phyloP scores from a whole-genome alignment of 1,140 invertebrate species.

The Copidosoma floridanum region DNA sequence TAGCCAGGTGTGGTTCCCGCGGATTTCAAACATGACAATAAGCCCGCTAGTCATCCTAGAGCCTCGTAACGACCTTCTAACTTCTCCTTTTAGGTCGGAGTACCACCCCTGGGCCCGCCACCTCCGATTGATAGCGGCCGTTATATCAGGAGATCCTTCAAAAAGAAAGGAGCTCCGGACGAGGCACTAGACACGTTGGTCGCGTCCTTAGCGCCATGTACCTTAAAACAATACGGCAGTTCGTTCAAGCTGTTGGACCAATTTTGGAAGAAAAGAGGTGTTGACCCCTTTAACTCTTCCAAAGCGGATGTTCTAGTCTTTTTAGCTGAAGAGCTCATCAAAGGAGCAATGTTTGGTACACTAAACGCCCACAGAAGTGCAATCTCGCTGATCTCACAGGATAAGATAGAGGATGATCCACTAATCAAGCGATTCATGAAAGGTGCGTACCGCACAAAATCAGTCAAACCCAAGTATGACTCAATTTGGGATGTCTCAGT shows the following conservation, averaged over 20 bases:
- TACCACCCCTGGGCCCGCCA: neutral
- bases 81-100: conserved; percentile 13
- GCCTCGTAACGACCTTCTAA: no score
- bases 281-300: no score
- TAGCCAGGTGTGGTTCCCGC: no score
- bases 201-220: neutral
- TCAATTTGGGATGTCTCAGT: neutral
- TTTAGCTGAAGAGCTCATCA: neutral
- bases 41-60: neutral
- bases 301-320: no score
- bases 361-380: no score
- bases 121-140: conserved; percentile 3
- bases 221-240: neutral
- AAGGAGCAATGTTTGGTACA: neutral
- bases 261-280: neutral
- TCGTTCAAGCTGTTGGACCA: neutral
- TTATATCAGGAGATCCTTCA: no score
- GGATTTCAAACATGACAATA: conserved; percentile 14
- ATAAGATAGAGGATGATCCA: neutral
- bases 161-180: no score
- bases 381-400: neutral
- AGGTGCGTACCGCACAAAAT: no score
- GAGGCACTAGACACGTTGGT: no score
- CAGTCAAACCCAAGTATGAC: neutral
- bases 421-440: neutral